Percentiles rank a stretch among this genome's conserved stretches.
Evolutionary conservation across 2,888 invertebrate genomes (phyloP).

Genomic region (Hirudinaria manillensis): DNA sequence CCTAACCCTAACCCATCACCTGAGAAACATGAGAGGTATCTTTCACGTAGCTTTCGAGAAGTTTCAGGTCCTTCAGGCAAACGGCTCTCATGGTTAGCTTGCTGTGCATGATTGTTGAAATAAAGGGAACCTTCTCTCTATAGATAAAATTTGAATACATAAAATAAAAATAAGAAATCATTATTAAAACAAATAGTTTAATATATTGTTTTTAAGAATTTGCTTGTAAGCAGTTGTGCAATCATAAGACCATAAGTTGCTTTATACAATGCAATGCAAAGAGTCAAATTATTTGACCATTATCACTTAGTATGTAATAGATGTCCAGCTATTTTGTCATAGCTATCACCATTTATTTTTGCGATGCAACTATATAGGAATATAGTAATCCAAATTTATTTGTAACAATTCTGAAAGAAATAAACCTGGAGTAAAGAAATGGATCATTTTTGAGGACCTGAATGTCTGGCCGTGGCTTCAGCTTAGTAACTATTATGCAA

Average conservation of each 20-base stretch:
- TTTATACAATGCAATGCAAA: no score
- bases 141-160: background rate
- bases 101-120: constrained; percentile 54
- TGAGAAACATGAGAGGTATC: constrained; percentile 49
- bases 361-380: background rate
- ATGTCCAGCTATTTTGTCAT: no score
- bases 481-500: constrained; percentile 21
- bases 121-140: constrained; percentile 54
- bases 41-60: constrained; percentile 50
- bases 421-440: constrained; percentile 53
- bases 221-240: no score
- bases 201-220: no score
- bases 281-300: no score
- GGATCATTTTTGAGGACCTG: constrained; percentile 53
- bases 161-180: background rate
- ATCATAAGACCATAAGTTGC: no score
- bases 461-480: constrained; percentile 52
- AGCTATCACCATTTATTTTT: no score
- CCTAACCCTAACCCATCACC: constrained; percentile 34
- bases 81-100: constrained; percentile 56
- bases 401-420: background rate
- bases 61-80: constrained; percentile 50
- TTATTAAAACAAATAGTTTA: background rate
- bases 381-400: background rate
- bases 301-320: no score